These are phyloP conservation scores for Luffia ferchaultella DNA, from an alignment of 2,888 invertebrate genomes.

Conservation along the genomic window DNA sequence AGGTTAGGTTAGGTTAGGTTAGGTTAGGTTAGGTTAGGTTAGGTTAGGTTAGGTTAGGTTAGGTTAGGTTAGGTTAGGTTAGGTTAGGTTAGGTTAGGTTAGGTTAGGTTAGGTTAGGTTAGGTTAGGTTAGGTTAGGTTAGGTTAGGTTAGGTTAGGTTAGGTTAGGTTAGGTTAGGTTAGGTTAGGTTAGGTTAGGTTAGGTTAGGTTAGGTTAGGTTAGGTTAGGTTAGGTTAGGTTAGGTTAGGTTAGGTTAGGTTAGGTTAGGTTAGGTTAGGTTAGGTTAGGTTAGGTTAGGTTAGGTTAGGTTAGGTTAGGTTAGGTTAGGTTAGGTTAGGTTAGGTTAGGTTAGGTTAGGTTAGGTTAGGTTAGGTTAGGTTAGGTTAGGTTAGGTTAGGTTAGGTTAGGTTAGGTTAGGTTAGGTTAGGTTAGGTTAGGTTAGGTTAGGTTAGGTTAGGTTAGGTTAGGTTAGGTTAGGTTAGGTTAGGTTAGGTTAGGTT, in stretches of 20 bases:
- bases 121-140: constrained; percentile 8
- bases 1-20: constrained; percentile 13
- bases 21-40: constrained; percentile 9
- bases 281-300: constrained; percentile 9
- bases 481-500: constrained; percentile 8
- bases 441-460: constrained; percentile 8
- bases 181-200: constrained; percentile 10
- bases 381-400: constrained; percentile 9
- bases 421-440: constrained; percentile 12
- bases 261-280: constrained; percentile 10
- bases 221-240: constrained; percentile 7
- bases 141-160: constrained; percentile 7
- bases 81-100: constrained; percentile 6
- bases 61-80: constrained; percentile 9
- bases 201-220: constrained; percentile 8
- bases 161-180: constrained; percentile 9
- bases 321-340: constrained; percentile 8
- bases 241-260: constrained; percentile 10
- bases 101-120: constrained; percentile 12
- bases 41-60: constrained; percentile 12
- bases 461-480: constrained; percentile 7
- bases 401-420: constrained; percentile 10
- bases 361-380: constrained; percentile 7
- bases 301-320: constrained; percentile 10
- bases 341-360: constrained; percentile 6